These are phyloP conservation scores for Omphaloscelis lunosa DNA, from an alignment of 2,888 invertebrate genomes.

Conservation along the genomic window DNA sequence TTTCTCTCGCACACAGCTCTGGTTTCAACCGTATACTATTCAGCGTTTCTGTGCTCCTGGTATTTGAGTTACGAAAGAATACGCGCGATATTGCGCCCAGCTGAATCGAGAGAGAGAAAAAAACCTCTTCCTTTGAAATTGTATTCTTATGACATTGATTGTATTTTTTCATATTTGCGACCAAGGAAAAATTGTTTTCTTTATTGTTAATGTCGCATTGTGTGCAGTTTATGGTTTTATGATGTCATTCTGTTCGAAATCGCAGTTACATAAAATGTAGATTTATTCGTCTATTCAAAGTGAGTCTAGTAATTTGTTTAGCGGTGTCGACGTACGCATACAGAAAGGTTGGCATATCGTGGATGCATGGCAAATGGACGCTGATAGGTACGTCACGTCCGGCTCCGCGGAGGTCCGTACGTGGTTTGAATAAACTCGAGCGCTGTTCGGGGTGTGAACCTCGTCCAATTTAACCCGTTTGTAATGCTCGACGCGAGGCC, in stretches of 20 bases:
- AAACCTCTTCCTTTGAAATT: slow-evolving; percentile 30
- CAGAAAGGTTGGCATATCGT: slow-evolving; percentile 63
- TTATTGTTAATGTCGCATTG: slow-evolving; percentile 48
- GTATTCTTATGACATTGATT: slow-evolving; percentile 33
- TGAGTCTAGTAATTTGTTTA: slow-evolving; percentile 63
- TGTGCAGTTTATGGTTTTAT: slow-evolving; percentile 54
- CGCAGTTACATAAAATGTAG: slow-evolving; percentile 38
- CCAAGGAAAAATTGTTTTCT: slow-evolving; percentile 61
- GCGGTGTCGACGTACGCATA: slow-evolving; percentile 62
- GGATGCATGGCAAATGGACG: slow-evolving; percentile 72
- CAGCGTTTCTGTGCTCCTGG: slow-evolving; percentile 84
- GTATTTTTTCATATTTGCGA: slow-evolving; percentile 39
- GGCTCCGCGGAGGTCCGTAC: slow-evolving; percentile 84
- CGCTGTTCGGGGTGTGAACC: slow-evolving; percentile 72
- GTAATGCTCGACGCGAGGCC: slow-evolving; percentile 60
- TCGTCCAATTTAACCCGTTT: slow-evolving; percentile 73
- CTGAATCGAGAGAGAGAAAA: slow-evolving; percentile 53
- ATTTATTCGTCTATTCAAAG: slow-evolving; percentile 60
- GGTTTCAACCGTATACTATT: slow-evolving; percentile 73
- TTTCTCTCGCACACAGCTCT: slow-evolving; percentile 81
- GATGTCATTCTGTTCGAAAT: slow-evolving; percentile 42
- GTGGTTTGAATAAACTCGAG: slow-evolving; percentile 79
- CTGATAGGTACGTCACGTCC: slow-evolving; percentile 82
- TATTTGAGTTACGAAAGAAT: slow-evolving; percentile 89
- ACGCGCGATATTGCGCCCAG: slow-evolving; percentile 80